Conservation (phyloP, 2,797 vertebrate genomes). For the Micromesistius poutassou region DNA sequence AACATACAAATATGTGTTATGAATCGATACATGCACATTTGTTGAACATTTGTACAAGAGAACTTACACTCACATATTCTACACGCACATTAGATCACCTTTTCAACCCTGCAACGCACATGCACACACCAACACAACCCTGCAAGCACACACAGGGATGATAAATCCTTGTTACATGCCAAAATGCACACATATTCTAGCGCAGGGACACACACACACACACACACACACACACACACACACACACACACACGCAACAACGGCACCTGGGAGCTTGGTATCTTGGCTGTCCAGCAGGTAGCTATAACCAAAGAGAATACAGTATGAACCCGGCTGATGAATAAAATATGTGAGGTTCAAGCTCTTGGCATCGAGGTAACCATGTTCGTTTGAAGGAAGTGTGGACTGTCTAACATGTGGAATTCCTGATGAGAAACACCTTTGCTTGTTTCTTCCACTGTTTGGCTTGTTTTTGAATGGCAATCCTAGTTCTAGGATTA, state of each 20-base stretch:
- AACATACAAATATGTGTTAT: not conserved
- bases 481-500: not conserved
- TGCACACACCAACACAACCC: not conserved
- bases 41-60: slow-evolving; percentile 3
- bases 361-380: slow-evolving; percentile 15
- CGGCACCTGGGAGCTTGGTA: slow-evolving; percentile 34
- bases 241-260: slow-evolving; percentile 2
- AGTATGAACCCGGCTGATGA: slow-evolving; percentile 55
- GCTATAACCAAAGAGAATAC: slow-evolving; percentile 60
- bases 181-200: no score
- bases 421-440: not conserved
- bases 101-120: slow-evolving; percentile 4
- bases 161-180: no score
- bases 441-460: not conserved
- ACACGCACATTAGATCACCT: not conserved
- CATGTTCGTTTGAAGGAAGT: slow-evolving; percentile 27
- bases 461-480: not conserved
- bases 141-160: no score
- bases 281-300: slow-evolving; percentile 35
- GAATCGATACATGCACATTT: not conserved
- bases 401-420: slow-evolving; percentile 12
- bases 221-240: not conserved
- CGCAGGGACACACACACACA: not conserved
- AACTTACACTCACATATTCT: slow-evolving; percentile 9
- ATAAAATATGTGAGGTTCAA: slow-evolving; percentile 49